These are phyloP conservation scores for Acronicta leporina DNA, from an alignment of 2,888 invertebrate genomes.

Conservation along the genomic window DNA sequence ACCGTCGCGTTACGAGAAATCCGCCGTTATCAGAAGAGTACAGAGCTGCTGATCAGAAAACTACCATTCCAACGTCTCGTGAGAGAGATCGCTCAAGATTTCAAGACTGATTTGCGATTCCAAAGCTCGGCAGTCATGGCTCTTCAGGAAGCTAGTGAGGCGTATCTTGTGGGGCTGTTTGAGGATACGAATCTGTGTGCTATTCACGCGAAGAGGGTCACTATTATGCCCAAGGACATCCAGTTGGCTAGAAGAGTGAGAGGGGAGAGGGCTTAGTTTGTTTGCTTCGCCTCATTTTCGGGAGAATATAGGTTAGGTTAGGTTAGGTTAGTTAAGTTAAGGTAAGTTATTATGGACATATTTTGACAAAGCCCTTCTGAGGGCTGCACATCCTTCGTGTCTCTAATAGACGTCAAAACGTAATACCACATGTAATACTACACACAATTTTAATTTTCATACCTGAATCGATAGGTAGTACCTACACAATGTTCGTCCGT, in stretches of 20 bases:
- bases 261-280: constrained; percentile 74
- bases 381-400: constrained; percentile 70
- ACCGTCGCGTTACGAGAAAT: constrained; percentile 92
- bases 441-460: no score
- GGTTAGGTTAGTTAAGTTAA: background rate
- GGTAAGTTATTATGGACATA: background rate
- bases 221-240: constrained; percentile 82
- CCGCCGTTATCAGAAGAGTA: constrained; percentile 92
- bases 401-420: constrained; percentile 30
- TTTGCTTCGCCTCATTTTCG: background rate
- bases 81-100: constrained; percentile 93
- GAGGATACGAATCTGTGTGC: constrained; percentile 94
- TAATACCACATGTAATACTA: background rate
- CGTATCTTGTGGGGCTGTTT: constrained; percentile 91
- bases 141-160: constrained; percentile 90
- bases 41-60: constrained; percentile 92
- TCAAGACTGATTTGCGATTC: constrained; percentile 92
- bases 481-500: no score
- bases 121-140: constrained; percentile 92
- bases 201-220: constrained; percentile 90
- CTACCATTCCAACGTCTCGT: constrained; percentile 93
- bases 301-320: no score
- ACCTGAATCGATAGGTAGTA: no score
- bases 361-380: constrained; percentile 84
- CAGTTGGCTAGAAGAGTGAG: constrained; percentile 78